Evolutionary conservation across 2,797 vertebrate species (phyloP), one percentile per base, ranked within the genome.

Genomic region (Avahi laniger): DNA sequence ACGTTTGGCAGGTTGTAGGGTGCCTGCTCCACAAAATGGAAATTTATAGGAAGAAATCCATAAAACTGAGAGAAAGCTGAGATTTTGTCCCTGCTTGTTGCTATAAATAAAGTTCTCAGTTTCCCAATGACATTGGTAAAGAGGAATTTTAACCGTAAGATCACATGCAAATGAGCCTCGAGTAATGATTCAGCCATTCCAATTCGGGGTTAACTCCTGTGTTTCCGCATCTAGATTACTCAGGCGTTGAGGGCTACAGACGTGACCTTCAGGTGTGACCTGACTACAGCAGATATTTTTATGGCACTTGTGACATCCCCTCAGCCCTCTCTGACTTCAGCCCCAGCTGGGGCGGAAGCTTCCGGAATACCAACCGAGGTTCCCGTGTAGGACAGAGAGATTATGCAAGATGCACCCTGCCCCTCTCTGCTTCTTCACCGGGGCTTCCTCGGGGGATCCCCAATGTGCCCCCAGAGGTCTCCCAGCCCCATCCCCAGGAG

Each of bases 401-500:
- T 52, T 12, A 4, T 14, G 69, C 43, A 57, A 14, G 28, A 48
- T 7, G 11, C 7, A 70, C 7, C 43, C 33, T 7, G 2, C 22
- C 4, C 4, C 33, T 43, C 50, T 90, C 69, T 78, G 22, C n/a
- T 28, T 72, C 70, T 38, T 59, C 30, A 5, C 52, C n/a, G 10
- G 48, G 48, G 33, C 73, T 30, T 41, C 73, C 54, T 83, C 20
- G 3, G 9, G 80, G 22, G 6, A 8, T 41, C 28, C 20, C 54
- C 11, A 57, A 30, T 7, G 13, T 11, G 13, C 22, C 9, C 5
- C 2, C 35, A 9, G 52, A 54, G 7, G 18, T 20, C 52, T 18
- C 54, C 54, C 8, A 22, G 35, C 2, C 7, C 12, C 0, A 0
- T 7, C 48, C 5, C 43, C 41, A 33, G 28, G 38, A 0, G 5